These are phyloP conservation scores for Pseudochaenichthys georgianus DNA, from an alignment of 2,797 vertebrate genomes.

Conservation along the genomic window DNA sequence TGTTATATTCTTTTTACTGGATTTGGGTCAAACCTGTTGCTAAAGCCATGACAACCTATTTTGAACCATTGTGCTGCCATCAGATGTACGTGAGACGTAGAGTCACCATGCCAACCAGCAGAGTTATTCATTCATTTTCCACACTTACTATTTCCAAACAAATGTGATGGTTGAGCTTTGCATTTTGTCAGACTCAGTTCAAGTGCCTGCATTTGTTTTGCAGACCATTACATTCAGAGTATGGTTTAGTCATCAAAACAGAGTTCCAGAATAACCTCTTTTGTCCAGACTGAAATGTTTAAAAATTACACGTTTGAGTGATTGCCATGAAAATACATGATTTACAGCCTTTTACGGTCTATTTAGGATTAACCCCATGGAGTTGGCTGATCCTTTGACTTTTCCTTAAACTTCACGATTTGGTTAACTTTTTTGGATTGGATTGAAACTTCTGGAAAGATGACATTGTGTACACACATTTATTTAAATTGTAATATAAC, in stretches of 20 bases:
- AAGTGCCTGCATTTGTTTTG: slow-evolving; percentile 10
- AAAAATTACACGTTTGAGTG: not conserved
- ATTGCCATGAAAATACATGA: not conserved
- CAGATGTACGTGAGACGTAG: no score
- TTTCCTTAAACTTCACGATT: no score
- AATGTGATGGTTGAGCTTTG: slow-evolving; percentile 1
- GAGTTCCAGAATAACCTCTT: not conserved
- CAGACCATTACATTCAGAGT: slow-evolving; percentile 19
- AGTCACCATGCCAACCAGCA: not conserved
- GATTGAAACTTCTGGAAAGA: no score
- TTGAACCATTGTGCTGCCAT: no score
- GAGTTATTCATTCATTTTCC: slow-evolving; percentile 9
- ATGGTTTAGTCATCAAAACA: not conserved
- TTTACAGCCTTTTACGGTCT: not conserved
- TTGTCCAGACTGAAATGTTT: not conserved
- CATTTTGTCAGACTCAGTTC: slow-evolving; percentile 20
- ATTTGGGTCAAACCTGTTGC: no score
- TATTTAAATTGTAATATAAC: not conserved
- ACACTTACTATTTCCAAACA: slow-evolving; percentile 5
- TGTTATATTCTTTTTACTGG: no score
- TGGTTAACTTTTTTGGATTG: no score
- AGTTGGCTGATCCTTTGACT: no score
- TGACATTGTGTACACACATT: no score
- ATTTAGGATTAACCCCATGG: not conserved
- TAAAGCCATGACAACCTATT: no score